Conservation (phyloP, 2,113 vertebrate species). For the Apeltes quadracus region DNA sequence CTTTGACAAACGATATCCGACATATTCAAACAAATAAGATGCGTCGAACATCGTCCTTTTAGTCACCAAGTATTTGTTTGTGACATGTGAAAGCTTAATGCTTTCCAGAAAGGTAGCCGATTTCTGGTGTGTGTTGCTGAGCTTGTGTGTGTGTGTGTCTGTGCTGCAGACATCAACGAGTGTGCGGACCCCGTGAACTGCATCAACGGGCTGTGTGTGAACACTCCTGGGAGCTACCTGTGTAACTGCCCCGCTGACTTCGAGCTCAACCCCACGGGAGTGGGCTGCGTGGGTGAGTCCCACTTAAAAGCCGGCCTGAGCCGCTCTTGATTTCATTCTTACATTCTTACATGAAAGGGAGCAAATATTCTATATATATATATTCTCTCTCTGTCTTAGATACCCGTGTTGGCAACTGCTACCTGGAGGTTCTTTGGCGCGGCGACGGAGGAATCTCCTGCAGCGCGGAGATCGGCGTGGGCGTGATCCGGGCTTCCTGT, state of each 20-base stretch:
- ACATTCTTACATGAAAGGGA: neutral
- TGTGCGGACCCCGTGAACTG: constrained; percentile 93
- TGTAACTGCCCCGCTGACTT: constrained; percentile 94
- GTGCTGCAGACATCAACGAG: constrained; percentile 88
- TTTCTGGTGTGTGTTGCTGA: neutral
- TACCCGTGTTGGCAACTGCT: constrained; percentile 90
- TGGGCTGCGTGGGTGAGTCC: constrained; percentile 93
- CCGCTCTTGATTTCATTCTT: neutral
- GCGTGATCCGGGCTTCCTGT: constrained; percentile 89
- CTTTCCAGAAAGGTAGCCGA: neutral
- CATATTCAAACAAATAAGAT: neutral
- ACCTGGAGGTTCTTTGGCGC: constrained; percentile 86
- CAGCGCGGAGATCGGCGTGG: constrained; percentile 88
- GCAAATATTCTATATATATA: too few relatives aligned
- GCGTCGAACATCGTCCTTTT: neutral
- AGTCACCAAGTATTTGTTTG: too few relatives aligned
- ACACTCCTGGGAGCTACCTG: constrained; percentile 90
- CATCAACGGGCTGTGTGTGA: constrained; percentile 92
- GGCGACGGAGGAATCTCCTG: constrained; percentile 92
- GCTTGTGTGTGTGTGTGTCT: constrained; percentile 6
- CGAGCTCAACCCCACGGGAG: constrained; percentile 90
- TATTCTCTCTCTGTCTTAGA: constrained; percentile 81
- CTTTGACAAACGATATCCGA: neutral
- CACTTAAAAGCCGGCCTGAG: neutral
- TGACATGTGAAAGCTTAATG: too few relatives aligned